Evolutionary conservation across 2,797 vertebrate species (phyloP).

Genomic region (Diceros bicornis): DNA sequence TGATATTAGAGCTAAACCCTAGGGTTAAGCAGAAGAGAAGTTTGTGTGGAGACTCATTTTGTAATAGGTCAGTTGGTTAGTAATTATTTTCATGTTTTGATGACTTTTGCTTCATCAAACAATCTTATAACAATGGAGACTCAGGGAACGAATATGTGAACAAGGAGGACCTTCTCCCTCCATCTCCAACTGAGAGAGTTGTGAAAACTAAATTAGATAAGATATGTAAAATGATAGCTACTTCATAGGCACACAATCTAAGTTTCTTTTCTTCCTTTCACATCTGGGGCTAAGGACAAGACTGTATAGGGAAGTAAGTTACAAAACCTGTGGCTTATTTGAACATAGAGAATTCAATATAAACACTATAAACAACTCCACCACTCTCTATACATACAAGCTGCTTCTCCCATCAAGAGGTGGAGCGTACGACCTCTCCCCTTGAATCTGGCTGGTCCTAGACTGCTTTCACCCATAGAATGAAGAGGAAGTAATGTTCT

Average conservation of each 20-base stretch:
- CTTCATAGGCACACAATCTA: background rate
- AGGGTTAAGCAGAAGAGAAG: background rate
- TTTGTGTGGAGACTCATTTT: conserved; percentile 1
- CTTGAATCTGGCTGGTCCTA: background rate
- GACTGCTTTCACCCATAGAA: background rate
- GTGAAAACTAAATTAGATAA: background rate
- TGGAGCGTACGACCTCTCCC: background rate
- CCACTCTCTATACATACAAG: background rate
- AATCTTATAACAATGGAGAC: background rate
- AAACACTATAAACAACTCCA: background rate
- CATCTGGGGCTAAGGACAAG: background rate
- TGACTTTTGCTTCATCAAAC: background rate
- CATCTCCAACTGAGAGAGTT: background rate
- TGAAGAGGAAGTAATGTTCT: too few relatives aligned
- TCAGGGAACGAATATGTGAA: background rate
- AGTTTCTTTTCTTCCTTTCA: conserved; percentile 38
- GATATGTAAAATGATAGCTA: background rate
- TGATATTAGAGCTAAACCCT: background rate
- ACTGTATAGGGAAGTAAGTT: background rate
- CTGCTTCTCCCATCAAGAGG: background rate
- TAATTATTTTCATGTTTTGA: conserved; percentile 37
- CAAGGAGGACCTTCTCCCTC: background rate
- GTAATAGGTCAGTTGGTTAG: background rate
- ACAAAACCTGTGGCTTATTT: conserved; percentile 46
- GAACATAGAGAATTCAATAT: background rate